These are phyloP conservation scores for Beris morrisii DNA, from an alignment of 2,888 invertebrate genomes.

Conservation along the genomic window DNA sequence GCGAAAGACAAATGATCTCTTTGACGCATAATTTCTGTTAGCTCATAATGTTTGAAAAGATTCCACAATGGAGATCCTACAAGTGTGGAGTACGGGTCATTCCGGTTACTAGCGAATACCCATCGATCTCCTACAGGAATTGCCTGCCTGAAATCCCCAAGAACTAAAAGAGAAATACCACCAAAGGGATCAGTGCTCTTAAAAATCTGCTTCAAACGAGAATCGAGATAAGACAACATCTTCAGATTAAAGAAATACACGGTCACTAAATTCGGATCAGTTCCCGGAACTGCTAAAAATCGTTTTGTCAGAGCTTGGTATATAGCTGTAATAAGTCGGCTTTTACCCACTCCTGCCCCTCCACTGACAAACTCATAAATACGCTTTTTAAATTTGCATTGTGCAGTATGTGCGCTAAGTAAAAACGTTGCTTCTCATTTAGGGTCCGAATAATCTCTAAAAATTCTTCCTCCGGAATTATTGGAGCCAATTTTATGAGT, in stretches of 20 bases:
- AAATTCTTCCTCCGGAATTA: background rate
- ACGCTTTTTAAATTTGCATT: background rate
- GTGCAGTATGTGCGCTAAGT: background rate
- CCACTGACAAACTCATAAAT: conserved; percentile 3
- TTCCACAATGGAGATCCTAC: conserved; percentile 40
- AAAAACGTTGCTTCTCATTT: background rate
- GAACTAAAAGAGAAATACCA: conserved; percentile 45
- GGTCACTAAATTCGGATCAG: background rate
- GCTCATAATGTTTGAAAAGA: conserved; percentile 43
- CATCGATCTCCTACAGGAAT: conserved; percentile 45
- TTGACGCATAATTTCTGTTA: conserved; percentile 47
- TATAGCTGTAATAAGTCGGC: background rate
- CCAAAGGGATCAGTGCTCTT: conserved; percentile 44
- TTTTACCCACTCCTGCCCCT: conserved; percentile 6
- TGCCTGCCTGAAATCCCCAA: conserved; percentile 49
- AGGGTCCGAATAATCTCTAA: background rate
- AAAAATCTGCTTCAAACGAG: conserved; percentile 44
- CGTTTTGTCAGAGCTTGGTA: background rate
- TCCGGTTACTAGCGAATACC: conserved; percentile 40
- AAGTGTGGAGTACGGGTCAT: conserved; percentile 22
- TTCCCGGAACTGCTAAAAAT: background rate
- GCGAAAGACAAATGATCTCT: conserved; percentile 43
- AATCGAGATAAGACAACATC: conserved; percentile 39
- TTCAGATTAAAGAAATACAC: too few species aligned
- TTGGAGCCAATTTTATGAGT: background rate